Evolutionary conservation across 2,113 vertebrate species (phyloP).

Genomic region (Arenaria interpres): DNA sequence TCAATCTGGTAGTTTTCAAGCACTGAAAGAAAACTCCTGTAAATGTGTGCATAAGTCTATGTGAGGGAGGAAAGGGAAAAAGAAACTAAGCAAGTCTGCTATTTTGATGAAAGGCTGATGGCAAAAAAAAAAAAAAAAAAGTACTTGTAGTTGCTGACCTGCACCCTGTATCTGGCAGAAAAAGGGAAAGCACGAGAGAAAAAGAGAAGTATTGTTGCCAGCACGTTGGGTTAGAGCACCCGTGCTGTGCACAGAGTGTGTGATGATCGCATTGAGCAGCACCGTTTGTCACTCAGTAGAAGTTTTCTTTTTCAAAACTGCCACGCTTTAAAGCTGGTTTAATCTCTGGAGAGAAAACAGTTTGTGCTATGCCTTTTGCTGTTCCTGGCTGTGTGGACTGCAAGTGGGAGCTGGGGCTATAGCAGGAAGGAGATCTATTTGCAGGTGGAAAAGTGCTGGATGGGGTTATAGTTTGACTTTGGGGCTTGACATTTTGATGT

Average conservation of each 20-base stretch:
- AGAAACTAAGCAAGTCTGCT: neutral
- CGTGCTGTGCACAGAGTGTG: neutral
- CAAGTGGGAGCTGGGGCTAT: neutral
- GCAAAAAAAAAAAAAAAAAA: neutral
- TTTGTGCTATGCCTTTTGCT: neutral
- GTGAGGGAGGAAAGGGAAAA: neutral
- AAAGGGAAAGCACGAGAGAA: neutral
- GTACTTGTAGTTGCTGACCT: neutral
- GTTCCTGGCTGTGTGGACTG: neutral
- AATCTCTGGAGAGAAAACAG: neutral
- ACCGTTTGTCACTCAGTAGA: neutral
- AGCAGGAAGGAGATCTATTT: neutral
- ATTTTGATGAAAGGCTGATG: neutral
- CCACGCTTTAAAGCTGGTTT: neutral
- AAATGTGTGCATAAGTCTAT: neutral
- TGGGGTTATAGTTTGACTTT: neutral
- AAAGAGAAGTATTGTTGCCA: neutral
- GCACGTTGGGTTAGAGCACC: neutral
- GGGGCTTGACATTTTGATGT: neutral
- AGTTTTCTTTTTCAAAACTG: neutral
- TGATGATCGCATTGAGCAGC: neutral
- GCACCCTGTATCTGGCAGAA: neutral
- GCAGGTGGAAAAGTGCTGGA: neutral
- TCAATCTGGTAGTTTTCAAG: slow-evolving; percentile 34
- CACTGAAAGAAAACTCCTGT: slow-evolving; percentile 20